Evolutionary conservation across 2,113 vertebrate genomes (phyloP), one percentile per base, ranked within the genome.

Genomic region (Monarcha castaneiventris): DNA sequence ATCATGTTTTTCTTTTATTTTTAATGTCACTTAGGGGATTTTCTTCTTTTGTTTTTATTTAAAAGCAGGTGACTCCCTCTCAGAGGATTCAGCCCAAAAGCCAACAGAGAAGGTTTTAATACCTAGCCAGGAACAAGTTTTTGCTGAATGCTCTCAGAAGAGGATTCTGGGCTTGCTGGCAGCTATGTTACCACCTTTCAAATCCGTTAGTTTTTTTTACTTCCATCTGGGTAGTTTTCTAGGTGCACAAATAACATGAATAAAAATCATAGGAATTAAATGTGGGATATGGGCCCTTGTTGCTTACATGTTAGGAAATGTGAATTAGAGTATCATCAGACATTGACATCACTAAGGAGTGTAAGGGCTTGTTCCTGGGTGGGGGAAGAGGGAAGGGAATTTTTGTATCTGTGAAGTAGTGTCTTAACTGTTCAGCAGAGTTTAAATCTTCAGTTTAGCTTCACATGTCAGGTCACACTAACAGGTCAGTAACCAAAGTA

Each of bases 71-170:
- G 93, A 92, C 74, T 96, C 80, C 62, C 48, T 97, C 64, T 59
- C 66, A 6, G 94, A 97, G 16, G 79, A 84, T 9, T 87, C 93
- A 22, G 73, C 95, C 75, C 98, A 97, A 88, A 98, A 98, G 66
- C 93, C 97, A 19, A 85, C 97, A 32, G 98, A 98, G 94, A 97
- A 98, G 54, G 96, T 98, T 41, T 94, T 98, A 75, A 97, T 97
- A 44, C 98, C 98, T 23, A 98, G 98, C 75, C 99, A 99, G 83
- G 99, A 99, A 14, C 98, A 99, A 55, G 98, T 99, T 69, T 99
- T 99, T 93, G 99, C 99, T 5, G 99, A 99, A 83, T 99, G 99
- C 94, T 99, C 99, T 86, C 98, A 99, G 96, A 99, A 99, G 97
- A 99, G 99, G 96, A 99, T 99, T 95, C 97, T 99, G 83, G 99